These are phyloP conservation scores for Gymnocheta viridis DNA, from an alignment of 2,888 invertebrate genomes.

Conservation along the genomic window DNA sequence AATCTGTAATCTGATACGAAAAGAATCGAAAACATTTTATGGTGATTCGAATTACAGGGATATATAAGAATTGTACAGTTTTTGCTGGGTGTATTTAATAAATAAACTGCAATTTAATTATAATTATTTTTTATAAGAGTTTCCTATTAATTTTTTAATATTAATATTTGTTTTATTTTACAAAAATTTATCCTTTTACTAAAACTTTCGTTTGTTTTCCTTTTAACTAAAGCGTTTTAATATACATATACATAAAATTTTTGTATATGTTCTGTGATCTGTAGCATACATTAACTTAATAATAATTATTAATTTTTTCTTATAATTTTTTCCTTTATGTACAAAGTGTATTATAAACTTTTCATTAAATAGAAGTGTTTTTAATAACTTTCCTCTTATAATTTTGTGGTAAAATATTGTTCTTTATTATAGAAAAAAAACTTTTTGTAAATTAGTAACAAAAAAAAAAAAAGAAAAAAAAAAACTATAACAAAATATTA, in stretches of 20 bases:
- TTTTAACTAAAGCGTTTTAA: conserved; percentile 8
- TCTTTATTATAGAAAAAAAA: conserved; percentile 51
- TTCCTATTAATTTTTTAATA: conserved; percentile 55
- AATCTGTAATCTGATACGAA: too few relatives aligned
- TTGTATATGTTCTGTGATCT: conserved; percentile 81
- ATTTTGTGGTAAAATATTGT: conserved; percentile 18
- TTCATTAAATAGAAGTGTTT: conserved; percentile 14
- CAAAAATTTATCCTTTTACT: conserved; percentile 6
- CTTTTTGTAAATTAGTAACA: conserved; percentile 52
- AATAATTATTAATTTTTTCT: conserved; percentile 32
- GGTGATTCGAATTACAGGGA: too few relatives aligned
- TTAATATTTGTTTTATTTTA: not conserved
- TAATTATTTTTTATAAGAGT: conserved; percentile 29
- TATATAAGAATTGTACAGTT: not conserved
- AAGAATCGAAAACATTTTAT: too few relatives aligned
- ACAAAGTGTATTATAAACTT: conserved; percentile 67
- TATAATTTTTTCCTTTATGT: conserved; percentile 35
- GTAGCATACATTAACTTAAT: conserved; percentile 80
- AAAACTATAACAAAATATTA: conserved; percentile 58
- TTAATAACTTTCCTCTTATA: not conserved
- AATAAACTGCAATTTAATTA: conserved; percentile 51
- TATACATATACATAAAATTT: conserved; percentile 61
- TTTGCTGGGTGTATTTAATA: conserved; percentile 49
- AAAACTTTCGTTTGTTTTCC: conserved; percentile 35
- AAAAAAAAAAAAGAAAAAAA: conserved; percentile 61